Evolutionary conservation across 2,113 vertebrate species (phyloP).

Genomic region (Otolemur garnettii): DNA sequence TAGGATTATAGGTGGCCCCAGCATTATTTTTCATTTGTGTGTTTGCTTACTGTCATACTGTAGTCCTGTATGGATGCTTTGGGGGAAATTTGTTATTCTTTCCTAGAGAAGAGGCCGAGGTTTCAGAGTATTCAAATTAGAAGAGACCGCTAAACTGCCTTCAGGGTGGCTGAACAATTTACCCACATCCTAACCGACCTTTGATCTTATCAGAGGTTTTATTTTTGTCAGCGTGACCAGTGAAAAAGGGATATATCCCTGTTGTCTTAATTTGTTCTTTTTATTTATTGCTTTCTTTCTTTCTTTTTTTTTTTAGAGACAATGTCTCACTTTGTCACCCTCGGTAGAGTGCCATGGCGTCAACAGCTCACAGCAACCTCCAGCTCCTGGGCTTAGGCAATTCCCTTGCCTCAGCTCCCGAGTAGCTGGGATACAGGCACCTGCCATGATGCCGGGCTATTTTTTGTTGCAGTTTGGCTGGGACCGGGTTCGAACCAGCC

Average conservation of each 20-base stretch:
- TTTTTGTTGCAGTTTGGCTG: too few species aligned
- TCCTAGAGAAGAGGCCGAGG: fast-evolving
- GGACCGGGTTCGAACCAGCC: too few species aligned
- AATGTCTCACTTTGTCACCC: too few species aligned
- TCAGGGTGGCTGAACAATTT: background rate
- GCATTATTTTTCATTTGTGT: background rate
- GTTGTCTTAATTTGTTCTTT: conserved; percentile 11
- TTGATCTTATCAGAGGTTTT: conserved; percentile 65
- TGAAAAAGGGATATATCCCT: background rate
- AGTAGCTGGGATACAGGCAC: too few species aligned
- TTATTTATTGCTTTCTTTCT: too few species aligned
- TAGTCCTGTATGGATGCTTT: background rate
- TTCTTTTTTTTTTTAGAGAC: too few species aligned
- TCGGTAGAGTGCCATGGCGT: too few species aligned
- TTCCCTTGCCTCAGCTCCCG: too few species aligned
- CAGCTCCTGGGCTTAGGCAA: too few species aligned
- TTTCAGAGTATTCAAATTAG: background rate
- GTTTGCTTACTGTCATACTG: background rate
- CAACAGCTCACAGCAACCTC: too few species aligned
- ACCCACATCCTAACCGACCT: conserved; percentile 58
- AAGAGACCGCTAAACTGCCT: background rate
- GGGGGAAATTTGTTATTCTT: background rate
- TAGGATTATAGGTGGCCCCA: too few species aligned
- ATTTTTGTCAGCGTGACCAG: conserved; percentile 56
- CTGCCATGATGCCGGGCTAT: too few species aligned